Conservation (phyloP, 2,113 vertebrate species). For the Ceyx cyanopectus region DNA sequence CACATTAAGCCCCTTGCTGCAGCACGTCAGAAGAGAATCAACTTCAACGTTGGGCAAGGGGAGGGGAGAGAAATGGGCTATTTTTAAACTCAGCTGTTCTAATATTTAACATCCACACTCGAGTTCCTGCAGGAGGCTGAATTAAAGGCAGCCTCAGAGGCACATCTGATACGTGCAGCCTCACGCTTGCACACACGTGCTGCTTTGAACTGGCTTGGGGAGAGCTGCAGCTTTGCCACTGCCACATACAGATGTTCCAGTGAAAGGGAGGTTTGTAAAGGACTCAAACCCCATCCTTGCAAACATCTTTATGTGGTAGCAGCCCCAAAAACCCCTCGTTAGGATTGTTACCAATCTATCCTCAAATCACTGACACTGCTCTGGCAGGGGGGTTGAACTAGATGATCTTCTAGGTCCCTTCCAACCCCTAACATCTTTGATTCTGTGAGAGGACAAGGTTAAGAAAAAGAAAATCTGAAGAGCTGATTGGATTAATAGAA, state of each 20-base stretch:
- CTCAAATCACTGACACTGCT: neutral
- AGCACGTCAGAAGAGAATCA: slow-evolving; percentile 72
- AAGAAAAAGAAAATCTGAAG: neutral
- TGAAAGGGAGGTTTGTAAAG: neutral
- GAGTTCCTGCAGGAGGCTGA: slow-evolving; percentile 6
- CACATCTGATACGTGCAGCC: neutral
- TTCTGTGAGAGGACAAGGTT: neutral
- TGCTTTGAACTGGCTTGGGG: neutral
- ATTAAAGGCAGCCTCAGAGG: neutral
- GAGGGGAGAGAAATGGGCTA: slow-evolving; percentile 15
- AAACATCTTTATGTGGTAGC: neutral
- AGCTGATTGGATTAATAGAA: neutral
- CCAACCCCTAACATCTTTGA: too few species aligned
- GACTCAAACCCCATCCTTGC: neutral
- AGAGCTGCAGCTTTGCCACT: neutral
- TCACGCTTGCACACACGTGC: neutral
- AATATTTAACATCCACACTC: slow-evolving; percentile 36
- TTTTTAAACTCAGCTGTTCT: slow-evolving; percentile 62
- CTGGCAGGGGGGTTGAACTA: too few species aligned
- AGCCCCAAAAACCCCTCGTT: neutral
- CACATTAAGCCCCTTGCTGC: slow-evolving; percentile 71
- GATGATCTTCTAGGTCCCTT: too few species aligned
- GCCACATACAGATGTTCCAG: neutral
- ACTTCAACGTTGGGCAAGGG: slow-evolving; percentile 42
- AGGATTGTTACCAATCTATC: neutral